A percentile compares a stretch with the other conserved stretches of the same genome.
phyloP scores from a whole-genome alignment of 2,797 vertebrate species.

The Pagetopsis macropterus region DNA sequence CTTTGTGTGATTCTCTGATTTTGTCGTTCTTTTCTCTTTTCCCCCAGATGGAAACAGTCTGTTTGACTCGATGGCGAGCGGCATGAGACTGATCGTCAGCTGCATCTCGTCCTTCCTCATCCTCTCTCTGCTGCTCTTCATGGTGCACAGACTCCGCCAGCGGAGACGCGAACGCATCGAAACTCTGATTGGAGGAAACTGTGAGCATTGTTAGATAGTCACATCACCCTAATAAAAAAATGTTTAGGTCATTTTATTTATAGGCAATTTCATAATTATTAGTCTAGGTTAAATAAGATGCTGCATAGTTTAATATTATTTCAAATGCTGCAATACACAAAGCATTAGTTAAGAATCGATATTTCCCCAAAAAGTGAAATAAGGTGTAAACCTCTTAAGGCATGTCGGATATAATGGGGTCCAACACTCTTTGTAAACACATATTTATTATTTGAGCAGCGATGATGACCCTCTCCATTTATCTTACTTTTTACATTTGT shows the following conservation, averaged over 20 bases:
- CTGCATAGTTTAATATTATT: too few species aligned
- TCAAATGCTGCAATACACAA: neutral
- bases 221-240: neutral
- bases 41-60: conserved; percentile 92
- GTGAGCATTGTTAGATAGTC: conserved; percentile 79
- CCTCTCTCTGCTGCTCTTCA: conserved; percentile 97
- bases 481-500: neutral
- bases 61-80: conserved; percentile 98
- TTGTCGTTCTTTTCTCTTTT: neutral
- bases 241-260: neutral
- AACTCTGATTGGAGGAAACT: conserved; percentile 94
- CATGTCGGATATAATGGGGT: neutral
- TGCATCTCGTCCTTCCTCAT: conserved; percentile 99
- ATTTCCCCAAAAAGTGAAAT: neutral
- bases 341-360: neutral
- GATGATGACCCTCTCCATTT: neutral
- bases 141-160: conserved; percentile 97
- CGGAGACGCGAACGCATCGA: conserved; percentile 94
- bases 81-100: conserved; percentile 97
- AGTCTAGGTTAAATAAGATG: neutral
- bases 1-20: neutral
- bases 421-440: neutral
- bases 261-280: neutral
- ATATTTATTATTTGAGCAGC: neutral
- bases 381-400: neutral